Conservation (phyloP, 2,797 vertebrate species). For the Sebastes matsubarae region DNA sequence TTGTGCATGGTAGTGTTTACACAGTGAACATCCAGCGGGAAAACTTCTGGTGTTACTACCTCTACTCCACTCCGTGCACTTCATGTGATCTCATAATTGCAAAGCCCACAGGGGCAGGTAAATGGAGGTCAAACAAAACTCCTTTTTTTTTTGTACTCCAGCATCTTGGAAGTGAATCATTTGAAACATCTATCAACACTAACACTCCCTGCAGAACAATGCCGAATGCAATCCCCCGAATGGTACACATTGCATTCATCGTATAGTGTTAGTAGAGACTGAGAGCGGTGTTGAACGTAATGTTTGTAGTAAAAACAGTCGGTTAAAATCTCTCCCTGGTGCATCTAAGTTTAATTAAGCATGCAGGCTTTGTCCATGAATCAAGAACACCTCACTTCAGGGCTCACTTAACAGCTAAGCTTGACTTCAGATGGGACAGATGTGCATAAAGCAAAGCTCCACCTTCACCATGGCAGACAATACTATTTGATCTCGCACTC, state of each 20-base stretch:
- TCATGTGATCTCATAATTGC: slow-evolving; percentile 61
- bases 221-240: not conserved
- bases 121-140: slow-evolving; percentile 52
- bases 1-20: slow-evolving; percentile 60
- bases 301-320: slow-evolving; percentile 11
- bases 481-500: not conserved
- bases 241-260: not conserved
- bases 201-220: slow-evolving; percentile 10
- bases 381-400: not conserved
- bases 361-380: not conserved
- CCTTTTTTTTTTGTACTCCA: slow-evolving; percentile 12
- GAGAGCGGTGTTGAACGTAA: not conserved
- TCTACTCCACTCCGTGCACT: slow-evolving; percentile 36
- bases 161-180: slow-evolving; percentile 49
- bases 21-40: slow-evolving; percentile 62
- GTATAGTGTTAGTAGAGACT: not conserved
- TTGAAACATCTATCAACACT: slow-evolving; percentile 35
- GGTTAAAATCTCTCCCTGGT: slow-evolving; percentile 4
- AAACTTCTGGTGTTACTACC: slow-evolving; percentile 49
- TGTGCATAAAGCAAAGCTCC: rapidly evolving
- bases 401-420: not conserved
- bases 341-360: not conserved
- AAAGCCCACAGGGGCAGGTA: slow-evolving; percentile 53
- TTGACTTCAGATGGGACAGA: not conserved
- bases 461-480: not conserved